These are phyloP conservation scores for Coenonympha glycerion DNA, from an alignment of 2,888 invertebrate genomes.

Conservation along the genomic window DNA sequence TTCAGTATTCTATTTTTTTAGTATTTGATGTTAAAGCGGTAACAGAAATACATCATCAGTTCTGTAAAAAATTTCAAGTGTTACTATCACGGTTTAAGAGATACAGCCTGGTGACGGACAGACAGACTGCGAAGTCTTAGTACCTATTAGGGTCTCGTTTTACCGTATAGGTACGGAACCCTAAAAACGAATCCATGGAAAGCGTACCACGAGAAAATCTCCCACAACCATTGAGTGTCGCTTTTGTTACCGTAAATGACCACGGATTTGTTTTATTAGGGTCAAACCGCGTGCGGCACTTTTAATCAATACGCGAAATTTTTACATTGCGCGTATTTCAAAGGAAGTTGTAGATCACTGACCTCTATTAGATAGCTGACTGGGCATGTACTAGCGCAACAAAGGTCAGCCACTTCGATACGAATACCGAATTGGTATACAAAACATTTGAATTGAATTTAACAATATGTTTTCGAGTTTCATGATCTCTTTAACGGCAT, in stretches of 20 bases:
- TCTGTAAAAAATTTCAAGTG: too few species aligned
- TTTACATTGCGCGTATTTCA: not conserved
- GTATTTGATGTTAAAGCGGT: too few species aligned
- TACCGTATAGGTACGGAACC: too few species aligned
- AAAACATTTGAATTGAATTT: not conserved
- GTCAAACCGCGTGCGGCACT: not conserved
- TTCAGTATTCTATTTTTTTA: too few species aligned
- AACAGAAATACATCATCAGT: too few species aligned
- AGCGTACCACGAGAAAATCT: constrained; percentile 14
- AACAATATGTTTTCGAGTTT: not conserved
- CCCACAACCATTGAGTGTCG: constrained; percentile 22
- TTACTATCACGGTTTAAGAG: too few species aligned
- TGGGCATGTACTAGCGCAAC: not conserved
- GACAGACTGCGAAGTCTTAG: too few species aligned
- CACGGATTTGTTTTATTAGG: constrained; percentile 1
- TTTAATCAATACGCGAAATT: not conserved
- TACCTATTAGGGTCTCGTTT: too few species aligned
- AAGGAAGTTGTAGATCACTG: not conserved
- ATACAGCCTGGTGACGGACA: too few species aligned
- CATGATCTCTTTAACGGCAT: too few species aligned
- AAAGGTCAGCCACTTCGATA: not conserved
- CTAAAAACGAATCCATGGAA: constrained; percentile 15
- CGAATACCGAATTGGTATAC: not conserved
- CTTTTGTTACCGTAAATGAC: constrained; percentile 6
- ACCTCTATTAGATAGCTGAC: not conserved